phyloP scores from a whole-genome alignment of 2,888 invertebrate species.

The Trichopria drosophilae region DNA sequence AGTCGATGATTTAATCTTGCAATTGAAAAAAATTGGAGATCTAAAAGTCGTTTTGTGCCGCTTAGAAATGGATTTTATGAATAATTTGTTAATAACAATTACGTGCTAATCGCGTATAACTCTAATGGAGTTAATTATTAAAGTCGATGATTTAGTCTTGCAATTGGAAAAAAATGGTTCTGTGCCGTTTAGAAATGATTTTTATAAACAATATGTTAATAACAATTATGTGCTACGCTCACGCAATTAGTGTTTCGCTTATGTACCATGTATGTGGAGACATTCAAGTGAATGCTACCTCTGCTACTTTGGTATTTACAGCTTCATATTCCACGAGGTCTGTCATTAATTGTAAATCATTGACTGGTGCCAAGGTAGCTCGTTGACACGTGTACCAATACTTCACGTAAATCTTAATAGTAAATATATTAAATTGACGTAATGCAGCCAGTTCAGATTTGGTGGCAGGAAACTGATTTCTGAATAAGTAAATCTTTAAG shows the following conservation, averaged over 20 bases:
- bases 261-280: conserved; percentile 6
- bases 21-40: too few relatives aligned
- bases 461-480: neutral
- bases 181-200: too few relatives aligned
- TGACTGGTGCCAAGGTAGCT: neutral
- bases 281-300: conserved; percentile 2
- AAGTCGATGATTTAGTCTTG: too few relatives aligned
- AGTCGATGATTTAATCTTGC: too few relatives aligned
- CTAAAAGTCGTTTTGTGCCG: too few relatives aligned
- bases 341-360: neutral
- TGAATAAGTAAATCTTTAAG: neutral
- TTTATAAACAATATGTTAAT: too few relatives aligned
- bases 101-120: too few relatives aligned
- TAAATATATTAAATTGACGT: conserved; percentile 1
- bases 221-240: neutral
- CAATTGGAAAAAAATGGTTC: too few relatives aligned
- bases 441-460: conserved; percentile 1
- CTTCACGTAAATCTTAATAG: neutral
- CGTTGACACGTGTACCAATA: neutral
- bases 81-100: too few relatives aligned
- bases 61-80: too few relatives aligned
- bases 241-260: neutral
- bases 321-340: neutral
- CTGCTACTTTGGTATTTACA: neutral
- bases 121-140: too few relatives aligned